These are phyloP conservation scores for Sapayoa aenigma DNA, from an alignment of 2,113 vertebrate genomes.

Conservation along the genomic window DNA sequence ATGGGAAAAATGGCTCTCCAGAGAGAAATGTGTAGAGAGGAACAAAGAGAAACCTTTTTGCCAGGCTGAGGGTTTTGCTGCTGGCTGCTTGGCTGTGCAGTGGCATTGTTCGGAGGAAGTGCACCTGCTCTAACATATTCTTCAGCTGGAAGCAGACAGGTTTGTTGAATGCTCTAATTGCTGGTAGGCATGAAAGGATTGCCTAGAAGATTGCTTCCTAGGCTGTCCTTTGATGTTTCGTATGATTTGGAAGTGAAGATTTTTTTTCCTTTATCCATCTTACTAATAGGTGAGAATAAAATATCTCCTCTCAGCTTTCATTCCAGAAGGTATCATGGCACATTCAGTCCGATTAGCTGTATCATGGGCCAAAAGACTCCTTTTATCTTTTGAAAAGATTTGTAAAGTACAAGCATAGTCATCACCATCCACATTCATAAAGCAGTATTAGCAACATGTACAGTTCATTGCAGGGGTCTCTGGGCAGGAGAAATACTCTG, in stretches of 20 bases:
- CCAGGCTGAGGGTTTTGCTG: background rate
- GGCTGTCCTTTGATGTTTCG: slow-evolving; percentile 34
- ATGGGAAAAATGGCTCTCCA: background rate
- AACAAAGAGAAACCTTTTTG: slow-evolving; percentile 30
- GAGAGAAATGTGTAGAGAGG: background rate
- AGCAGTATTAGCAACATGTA: background rate
- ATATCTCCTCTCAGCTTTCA: slow-evolving; percentile 27
- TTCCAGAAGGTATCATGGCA: slow-evolving; percentile 11
- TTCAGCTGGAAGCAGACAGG: background rate
- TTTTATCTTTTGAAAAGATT: slow-evolving; percentile 45
- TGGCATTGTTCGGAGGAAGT: background rate
- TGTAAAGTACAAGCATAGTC: slow-evolving; percentile 2
- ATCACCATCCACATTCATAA: background rate
- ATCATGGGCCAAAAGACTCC: slow-evolving; percentile 16
- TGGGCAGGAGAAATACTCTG: background rate
- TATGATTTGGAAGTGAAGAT: background rate
- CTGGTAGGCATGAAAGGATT: slow-evolving; percentile 57
- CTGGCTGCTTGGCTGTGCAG: background rate
- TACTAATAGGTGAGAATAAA: slow-evolving; percentile 56
- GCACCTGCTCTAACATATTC: background rate
- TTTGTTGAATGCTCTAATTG: slow-evolving; percentile 51
- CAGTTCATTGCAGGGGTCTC: background rate
- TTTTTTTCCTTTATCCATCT: slow-evolving; percentile 46
- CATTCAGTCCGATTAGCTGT: slow-evolving; percentile 2
- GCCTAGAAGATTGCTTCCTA: slow-evolving; percentile 52